Base-by-base conservation (phyloP, 2,888 invertebrate species). In the Xestoiulus laeticollis region DNA sequence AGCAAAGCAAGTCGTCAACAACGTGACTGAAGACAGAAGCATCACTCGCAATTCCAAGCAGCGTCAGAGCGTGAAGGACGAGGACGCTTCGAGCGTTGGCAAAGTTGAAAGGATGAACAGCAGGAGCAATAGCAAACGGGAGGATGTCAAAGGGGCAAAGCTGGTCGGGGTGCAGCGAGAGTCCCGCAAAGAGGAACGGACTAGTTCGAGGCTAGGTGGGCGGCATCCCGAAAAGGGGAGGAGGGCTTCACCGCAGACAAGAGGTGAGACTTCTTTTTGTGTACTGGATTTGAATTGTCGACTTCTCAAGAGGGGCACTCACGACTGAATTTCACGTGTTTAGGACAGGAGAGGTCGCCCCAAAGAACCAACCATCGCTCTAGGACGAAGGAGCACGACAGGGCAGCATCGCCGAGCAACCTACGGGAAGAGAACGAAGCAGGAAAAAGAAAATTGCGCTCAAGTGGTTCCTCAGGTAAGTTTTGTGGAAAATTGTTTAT, bases 361-460 rank as follows among this genome's bases (percentile, higher is more conserved):
- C 85, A 85, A 38, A 85, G 85, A 38, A 85, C 38, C 10, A 85
- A 38, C 38, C 85, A 85, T 38, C 85, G 85, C 32, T 85, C 85
- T 10, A 85, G 33, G 85, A 3, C 85, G n/a, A 30, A 32, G n/a
- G 85, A 85, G n/a, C 32, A 85, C 19, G 85, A 85, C 6, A 85
- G 38, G 32, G 12, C 85, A n/a, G 33, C 85, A 1, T 16, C 86
- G 16, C 87, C 84, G 16, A 59, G 16, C 78, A 68, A 78, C 44
- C 87, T 26, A 26, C 53, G 85, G n/a, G 89, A 89, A 53, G 90
- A 90, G 33, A 90, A 90, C 30, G 89, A 89, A 16, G 90, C 90
- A 87, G 90, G 90, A 10, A 89, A 91, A 85, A 89, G 91, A 82
- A 91, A 91, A 89, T 90, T 91, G 10, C 89, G 91, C 22, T 91